Evolutionary conservation across 1,140 invertebrate species (phyloP).

Genomic region (Thaumetopoea pityocampa): DNA sequence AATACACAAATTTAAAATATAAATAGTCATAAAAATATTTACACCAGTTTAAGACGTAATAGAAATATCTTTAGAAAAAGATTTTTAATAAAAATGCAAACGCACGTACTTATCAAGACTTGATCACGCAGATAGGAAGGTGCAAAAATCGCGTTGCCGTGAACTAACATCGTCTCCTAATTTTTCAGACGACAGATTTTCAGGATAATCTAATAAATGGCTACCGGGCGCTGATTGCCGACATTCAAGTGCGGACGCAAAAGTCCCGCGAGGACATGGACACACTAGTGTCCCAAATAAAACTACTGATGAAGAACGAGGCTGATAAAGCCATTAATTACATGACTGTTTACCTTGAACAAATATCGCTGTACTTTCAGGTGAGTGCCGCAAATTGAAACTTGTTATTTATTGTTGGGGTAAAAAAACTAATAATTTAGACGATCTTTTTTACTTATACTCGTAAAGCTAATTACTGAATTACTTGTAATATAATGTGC

Average conservation of each 20-base stretch:
- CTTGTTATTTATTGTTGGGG: not conserved
- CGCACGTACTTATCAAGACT: no score
- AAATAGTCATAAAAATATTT: no score
- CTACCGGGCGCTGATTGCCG: conserved; percentile 59
- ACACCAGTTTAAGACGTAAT: no score
- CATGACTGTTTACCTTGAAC: conserved; percentile 69
- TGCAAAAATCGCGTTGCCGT: no score
- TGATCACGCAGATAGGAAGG: no score
- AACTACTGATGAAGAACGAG: conserved; percentile 69
- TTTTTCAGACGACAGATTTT: conserved; percentile 60
- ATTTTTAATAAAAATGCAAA: no score
- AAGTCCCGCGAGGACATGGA: conserved; percentile 69
- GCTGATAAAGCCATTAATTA: conserved; percentile 69
- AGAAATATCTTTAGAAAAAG: no score
- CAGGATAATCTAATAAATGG: conserved; percentile 70
- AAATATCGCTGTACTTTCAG: conserved; percentile 69
- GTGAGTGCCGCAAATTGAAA: conserved; percentile 27
- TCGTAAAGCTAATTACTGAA: no score
- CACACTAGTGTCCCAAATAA: conserved; percentile 68
- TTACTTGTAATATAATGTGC: no score
- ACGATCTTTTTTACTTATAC: no score
- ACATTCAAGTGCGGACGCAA: conserved; percentile 62
- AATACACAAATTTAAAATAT: no score
- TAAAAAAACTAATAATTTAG: conserved; percentile 7
- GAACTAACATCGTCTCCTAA: no score